Evolutionary conservation across 2,113 vertebrate species (phyloP).

Genomic region (Megaceryle maxima): DNA sequence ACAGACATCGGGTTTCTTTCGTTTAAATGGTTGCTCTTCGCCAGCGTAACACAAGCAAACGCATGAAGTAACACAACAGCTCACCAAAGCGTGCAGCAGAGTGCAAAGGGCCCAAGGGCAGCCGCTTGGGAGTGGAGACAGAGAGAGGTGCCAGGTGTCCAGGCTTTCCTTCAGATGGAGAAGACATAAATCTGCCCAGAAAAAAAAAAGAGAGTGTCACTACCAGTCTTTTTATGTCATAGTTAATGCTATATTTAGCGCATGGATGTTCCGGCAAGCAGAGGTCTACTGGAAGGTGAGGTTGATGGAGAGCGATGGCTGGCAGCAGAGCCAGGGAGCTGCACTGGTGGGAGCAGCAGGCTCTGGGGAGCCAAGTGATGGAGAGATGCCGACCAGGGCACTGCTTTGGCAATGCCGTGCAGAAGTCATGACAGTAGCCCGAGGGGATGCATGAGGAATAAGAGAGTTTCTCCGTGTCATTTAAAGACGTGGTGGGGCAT

Average conservation of each 20-base stretch:
- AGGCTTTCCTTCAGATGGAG: background rate
- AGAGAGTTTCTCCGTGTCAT: background rate
- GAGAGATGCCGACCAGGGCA: background rate
- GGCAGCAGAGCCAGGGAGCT: background rate
- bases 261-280: rapidly evolving
- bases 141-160: background rate
- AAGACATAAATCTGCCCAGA: background rate
- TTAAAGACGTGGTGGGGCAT: background rate
- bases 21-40: background rate
- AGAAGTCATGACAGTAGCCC: background rate
- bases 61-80: background rate
- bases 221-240: background rate
- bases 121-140: background rate
- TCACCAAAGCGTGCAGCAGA: background rate
- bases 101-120: background rate
- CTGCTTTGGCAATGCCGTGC: background rate
- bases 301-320: background rate
- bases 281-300: background rate
- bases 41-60: background rate
- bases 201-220: background rate
- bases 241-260: background rate
- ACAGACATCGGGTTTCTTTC: background rate
- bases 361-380: background rate
- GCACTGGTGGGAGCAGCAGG: background rate
- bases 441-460: background rate